Percentiles rank a stretch among this genome's conserved stretches.
phyloP scores from a whole-genome alignment of 2,888 invertebrate species.

The Diloba caeruleocephala region DNA sequence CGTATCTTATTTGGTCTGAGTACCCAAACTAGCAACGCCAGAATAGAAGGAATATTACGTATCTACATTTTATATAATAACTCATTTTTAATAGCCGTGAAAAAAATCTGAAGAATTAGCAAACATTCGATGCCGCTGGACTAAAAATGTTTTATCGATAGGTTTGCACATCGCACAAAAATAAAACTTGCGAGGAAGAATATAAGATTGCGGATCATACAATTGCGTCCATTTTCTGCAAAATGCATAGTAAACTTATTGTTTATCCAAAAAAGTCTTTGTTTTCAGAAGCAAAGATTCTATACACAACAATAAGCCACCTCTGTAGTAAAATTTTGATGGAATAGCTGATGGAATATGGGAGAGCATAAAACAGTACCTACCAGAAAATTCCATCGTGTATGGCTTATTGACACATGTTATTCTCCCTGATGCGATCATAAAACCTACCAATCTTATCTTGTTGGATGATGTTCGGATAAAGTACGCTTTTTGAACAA shows the following conservation, averaged over 20 bases:
- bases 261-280: conserved; percentile 37
- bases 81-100: too few relatives aligned
- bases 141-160: too few relatives aligned
- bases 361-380: conserved; percentile 70
- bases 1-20: too few relatives aligned
- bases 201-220: conserved; percentile 11
- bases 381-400: conserved; percentile 70
- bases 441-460: conserved; percentile 79
- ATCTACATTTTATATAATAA: too few relatives aligned
- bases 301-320: conserved; percentile 49
- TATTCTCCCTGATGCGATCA: conserved; percentile 76
- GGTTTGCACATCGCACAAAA: background rate
- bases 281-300: conserved; percentile 40
- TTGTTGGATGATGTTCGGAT: conserved; percentile 69
- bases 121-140: too few relatives aligned
- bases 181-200: background rate
- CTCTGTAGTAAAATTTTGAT: conserved; percentile 74
- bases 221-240: conserved; percentile 13
- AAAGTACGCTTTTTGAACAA: conserved; percentile 61
- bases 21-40: too few relatives aligned
- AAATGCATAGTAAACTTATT: conserved; percentile 36
- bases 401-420: conserved; percentile 78
- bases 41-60: too few relatives aligned
- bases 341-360: conserved; percentile 65
- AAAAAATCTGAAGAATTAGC: too few relatives aligned